Evolutionary conservation across 2,113 vertebrate genomes (phyloP).

Genomic region (Oxygymnocypris stewartii): DNA sequence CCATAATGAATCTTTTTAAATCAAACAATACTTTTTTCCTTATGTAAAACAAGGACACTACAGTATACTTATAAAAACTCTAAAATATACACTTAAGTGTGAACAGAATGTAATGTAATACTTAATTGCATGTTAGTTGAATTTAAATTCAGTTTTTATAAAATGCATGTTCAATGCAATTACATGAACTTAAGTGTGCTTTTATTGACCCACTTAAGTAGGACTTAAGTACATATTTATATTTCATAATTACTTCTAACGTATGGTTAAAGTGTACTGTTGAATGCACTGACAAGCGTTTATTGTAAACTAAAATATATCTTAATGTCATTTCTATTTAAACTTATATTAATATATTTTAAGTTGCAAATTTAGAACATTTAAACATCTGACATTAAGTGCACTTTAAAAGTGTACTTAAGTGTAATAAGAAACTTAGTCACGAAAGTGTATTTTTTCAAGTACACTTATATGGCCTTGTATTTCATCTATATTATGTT

Average conservation of each 20-base stretch:
- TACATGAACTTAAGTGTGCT: not conserved
- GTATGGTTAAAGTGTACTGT: not conserved
- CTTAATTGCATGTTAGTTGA: too few relatives aligned
- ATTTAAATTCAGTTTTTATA: not conserved
- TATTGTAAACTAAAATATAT: not conserved
- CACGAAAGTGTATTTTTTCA: not conserved
- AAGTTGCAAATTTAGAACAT: not conserved
- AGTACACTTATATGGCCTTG: not conserved
- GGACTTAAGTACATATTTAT: not conserved
- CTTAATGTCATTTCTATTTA: not conserved
- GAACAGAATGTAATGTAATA: too few relatives aligned
- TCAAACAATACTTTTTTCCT: not conserved
- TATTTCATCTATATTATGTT: not conserved
- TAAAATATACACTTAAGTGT: too few relatives aligned
- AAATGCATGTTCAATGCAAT: not conserved
- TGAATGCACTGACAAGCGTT: not conserved
- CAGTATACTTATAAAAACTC: not conserved
- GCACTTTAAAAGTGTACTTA: not conserved
- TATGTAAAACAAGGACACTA: not conserved
- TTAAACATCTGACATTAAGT: not conserved
- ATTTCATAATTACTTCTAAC: too few relatives aligned
- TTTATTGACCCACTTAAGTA: not conserved
- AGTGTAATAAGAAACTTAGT: not conserved
- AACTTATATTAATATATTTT: not conserved
- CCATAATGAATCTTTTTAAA: not conserved